Percentiles rank a stretch among this genome's conserved stretches.
These are phyloP conservation scores for Linhomoeus sp. DNA, from an alignment of 2,888 invertebrate genomes.

Conservation along the genomic window DNA sequence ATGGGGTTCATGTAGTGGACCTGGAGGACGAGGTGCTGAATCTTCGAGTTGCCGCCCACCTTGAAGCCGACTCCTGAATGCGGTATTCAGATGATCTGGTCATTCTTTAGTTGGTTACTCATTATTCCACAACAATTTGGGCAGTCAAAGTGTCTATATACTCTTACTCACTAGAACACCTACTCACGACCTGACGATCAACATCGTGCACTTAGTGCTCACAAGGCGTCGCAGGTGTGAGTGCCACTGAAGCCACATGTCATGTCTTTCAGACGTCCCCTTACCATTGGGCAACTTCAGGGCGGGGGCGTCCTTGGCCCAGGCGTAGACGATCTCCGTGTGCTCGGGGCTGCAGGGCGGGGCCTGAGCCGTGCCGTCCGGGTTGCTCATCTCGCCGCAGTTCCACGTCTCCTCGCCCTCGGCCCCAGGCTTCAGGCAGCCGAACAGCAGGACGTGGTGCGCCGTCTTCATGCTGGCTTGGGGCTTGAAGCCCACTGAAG, in stretches of 20 bases:
- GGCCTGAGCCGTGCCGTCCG: slow-evolving; percentile 32
- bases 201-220: no score
- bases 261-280: no score
- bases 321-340: slow-evolving; percentile 55
- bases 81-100: no score
- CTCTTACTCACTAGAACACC: no score
- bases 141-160: no score
- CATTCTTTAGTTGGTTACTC: not conserved
- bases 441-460: slow-evolving; percentile 80
- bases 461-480: slow-evolving; percentile 72
- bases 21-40: slow-evolving; percentile 75
- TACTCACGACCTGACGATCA: no score
- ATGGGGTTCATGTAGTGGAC: slow-evolving; percentile 48
- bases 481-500: slow-evolving; percentile 68
- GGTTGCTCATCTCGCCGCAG: slow-evolving; percentile 68
- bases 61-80: slow-evolving; percentile 64
- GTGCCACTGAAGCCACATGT: no score
- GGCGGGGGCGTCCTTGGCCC: slow-evolving; percentile 74
- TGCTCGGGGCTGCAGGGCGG: slow-evolving; percentile 50
- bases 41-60: slow-evolving; percentile 58
- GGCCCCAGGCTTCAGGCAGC: slow-evolving; percentile 58
- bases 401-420: slow-evolving; percentile 41
- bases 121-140: no score
- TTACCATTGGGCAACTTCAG: slow-evolving; percentile 53
- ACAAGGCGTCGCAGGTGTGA: no score